Evolutionary conservation across 2,797 vertebrate species (phyloP).

Genomic region (Jordanella pulchra): DNA sequence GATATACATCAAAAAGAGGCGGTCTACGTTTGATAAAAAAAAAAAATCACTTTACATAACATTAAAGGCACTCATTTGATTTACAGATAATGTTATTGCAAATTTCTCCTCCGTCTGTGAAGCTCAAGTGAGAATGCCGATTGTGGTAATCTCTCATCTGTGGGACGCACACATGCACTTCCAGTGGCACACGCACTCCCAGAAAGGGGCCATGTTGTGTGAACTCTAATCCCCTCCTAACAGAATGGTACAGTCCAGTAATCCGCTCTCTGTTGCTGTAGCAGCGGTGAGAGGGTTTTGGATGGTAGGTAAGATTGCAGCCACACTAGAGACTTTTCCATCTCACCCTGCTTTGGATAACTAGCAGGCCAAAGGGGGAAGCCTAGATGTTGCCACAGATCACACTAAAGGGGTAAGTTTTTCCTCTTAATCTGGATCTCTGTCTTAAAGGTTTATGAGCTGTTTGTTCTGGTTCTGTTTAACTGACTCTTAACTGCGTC

Average conservation of each 20-base stretch:
- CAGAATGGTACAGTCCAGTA: constrained; percentile 90
- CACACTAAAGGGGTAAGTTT: constrained; percentile 79
- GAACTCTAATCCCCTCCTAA: constrained; percentile 86
- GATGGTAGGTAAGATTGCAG: constrained; percentile 81
- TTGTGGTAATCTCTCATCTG: constrained; percentile 82
- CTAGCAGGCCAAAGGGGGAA: constrained; percentile 67
- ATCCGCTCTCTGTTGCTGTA: constrained; percentile 91
- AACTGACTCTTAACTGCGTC: constrained; percentile 28
- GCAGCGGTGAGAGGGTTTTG: constrained; percentile 87
- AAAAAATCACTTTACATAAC: constrained; percentile 6
- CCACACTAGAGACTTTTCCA: constrained; percentile 73
- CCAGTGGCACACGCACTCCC: constrained; percentile 66
- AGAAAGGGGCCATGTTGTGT: constrained; percentile 84
- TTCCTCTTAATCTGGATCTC: constrained; percentile 32
- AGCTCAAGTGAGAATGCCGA: constrained; percentile 76
- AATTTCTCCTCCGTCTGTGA: constrained; percentile 39
- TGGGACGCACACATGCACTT: constrained; percentile 71
- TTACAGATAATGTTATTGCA: constrained; percentile 1
- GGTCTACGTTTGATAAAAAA: constrained; percentile 2
- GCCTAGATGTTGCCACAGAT: constrained; percentile 68
- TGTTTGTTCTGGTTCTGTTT: constrained; percentile 21
- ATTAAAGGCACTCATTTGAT: constrained; percentile 14
- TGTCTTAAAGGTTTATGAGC: constrained; percentile 17
- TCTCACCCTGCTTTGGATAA: constrained; percentile 76
- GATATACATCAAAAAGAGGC: constrained; percentile 4